Evolutionary conservation across 1,140 invertebrate species (phyloP), one percentile per base, ranked within the genome.

Genomic region (Colletes latitarsis): DNA sequence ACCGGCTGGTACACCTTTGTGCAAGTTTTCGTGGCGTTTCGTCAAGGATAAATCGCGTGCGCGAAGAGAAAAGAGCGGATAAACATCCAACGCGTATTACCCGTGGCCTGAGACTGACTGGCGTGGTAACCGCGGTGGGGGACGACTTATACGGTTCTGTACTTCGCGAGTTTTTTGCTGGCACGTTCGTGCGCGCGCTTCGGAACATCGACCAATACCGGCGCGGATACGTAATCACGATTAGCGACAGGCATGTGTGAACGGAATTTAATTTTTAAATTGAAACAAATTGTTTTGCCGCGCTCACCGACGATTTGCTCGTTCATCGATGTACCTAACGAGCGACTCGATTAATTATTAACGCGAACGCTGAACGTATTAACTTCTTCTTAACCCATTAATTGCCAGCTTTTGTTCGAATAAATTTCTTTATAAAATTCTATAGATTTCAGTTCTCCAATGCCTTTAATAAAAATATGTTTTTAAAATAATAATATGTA

Each of bases 51-150:
- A 49, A 77, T 57, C 66, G 52, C 49, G 30, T 49, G 49, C 6
- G 71, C n/a, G 3, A 4, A 19, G 9, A 12, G 10, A 5, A 19
- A 39, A 5, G 8, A 57, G 19, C 39, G 39, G 15, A 21, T 62
- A 62, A 77, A 82, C 55, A 77, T 8, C 67, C 52, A 14, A 6
- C 19, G 1, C 58, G 58, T 55, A 15, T 69, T 68, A 21, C 4
- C 64, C 53, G 64, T 66, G 52, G 46, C 41, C 19, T 55, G 53
- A 84, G 68, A 85, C 83, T 85, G 72, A 85, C 83, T 85, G 82
- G 62, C 63, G 57, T 46, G 53, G 14, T 8, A 19, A 17, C 19
- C 10, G 12, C 64, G 60, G 30, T 53, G 58, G 57, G 70, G 43
- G 70, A 70, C 63, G 39, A 77, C 82, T 84, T 85, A 85, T 85